phyloP scores from a whole-genome alignment of 2,797 vertebrate genomes.

The Sebastes melanostomus region DNA sequence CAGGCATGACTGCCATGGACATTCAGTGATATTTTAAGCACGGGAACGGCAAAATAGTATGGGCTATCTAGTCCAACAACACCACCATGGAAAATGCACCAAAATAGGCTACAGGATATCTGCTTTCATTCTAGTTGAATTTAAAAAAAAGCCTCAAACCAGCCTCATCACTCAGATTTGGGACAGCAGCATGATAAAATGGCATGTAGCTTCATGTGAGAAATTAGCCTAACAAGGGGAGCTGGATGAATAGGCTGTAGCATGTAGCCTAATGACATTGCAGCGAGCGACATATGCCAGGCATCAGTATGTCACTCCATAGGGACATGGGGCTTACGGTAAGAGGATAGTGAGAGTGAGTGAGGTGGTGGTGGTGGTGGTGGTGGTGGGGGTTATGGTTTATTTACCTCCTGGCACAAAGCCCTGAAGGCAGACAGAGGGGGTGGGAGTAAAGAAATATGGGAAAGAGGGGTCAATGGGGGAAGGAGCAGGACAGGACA shows the following conservation, averaged over 20 bases:
- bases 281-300: slow-evolving; percentile 78
- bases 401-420: slow-evolving; percentile 62
- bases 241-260: slow-evolving; percentile 65
- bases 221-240: slow-evolving; percentile 70
- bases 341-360: slow-evolving; percentile 75
- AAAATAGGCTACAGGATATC: slow-evolving; percentile 52
- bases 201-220: slow-evolving; percentile 66
- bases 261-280: slow-evolving; percentile 73
- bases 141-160: slow-evolving; percentile 32
- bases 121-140: slow-evolving; percentile 44
- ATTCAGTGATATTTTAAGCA: slow-evolving; percentile 66
- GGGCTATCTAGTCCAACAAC: slow-evolving; percentile 48
- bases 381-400: slow-evolving; percentile 24
- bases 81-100: slow-evolving; percentile 59
- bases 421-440: slow-evolving; percentile 42
- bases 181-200: slow-evolving; percentile 67
- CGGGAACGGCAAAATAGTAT: slow-evolving; percentile 51
- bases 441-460: slow-evolving; percentile 33
- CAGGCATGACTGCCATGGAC: slow-evolving; percentile 64
- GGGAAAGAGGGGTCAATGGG: slow-evolving; percentile 52
- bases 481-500: slow-evolving; percentile 55
- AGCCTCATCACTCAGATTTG: slow-evolving; percentile 68
- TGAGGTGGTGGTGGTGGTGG: slow-evolving; percentile 1
- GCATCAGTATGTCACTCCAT: slow-evolving; percentile 77
- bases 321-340: slow-evolving; percentile 75